phyloP scores from a whole-genome alignment of 2,113 vertebrate species.

The Anarhynchus alexandrinus region DNA sequence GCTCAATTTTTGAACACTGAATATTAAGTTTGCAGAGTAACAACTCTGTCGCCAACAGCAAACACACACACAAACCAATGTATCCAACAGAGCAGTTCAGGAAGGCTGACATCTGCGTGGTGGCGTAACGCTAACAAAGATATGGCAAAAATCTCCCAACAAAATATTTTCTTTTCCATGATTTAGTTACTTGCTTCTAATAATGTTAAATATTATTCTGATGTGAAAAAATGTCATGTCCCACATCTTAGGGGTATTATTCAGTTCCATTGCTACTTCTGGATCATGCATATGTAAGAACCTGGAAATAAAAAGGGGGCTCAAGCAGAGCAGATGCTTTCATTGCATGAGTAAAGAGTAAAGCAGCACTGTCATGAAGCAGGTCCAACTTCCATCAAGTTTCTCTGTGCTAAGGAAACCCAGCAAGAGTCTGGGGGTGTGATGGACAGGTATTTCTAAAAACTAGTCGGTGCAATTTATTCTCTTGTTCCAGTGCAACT shows the following conservation, averaged over 20 bases:
- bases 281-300: not conserved
- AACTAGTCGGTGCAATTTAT: not conserved
- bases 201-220: not conserved
- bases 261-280: not conserved
- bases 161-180: rapidly evolving
- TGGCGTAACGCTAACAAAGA: not conserved
- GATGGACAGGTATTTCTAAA: not conserved
- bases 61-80: not conserved
- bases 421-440: not conserved
- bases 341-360: not conserved
- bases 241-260: not conserved
- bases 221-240: not conserved
- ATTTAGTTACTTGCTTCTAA: not conserved
- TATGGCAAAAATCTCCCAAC: not conserved
- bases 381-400: not conserved
- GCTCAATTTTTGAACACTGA: not conserved
- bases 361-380: not conserved
- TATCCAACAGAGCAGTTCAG: not conserved
- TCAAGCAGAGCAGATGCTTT: not conserved
- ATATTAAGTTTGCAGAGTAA: not conserved
- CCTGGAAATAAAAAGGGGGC: not conserved
- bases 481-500: not conserved
- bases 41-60: not conserved
- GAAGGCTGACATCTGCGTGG: not conserved
- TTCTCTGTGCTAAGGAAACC: not conserved